phyloP scores from a whole-genome alignment of 2,797 vertebrate genomes.

The Accipiter fasciatus region DNA sequence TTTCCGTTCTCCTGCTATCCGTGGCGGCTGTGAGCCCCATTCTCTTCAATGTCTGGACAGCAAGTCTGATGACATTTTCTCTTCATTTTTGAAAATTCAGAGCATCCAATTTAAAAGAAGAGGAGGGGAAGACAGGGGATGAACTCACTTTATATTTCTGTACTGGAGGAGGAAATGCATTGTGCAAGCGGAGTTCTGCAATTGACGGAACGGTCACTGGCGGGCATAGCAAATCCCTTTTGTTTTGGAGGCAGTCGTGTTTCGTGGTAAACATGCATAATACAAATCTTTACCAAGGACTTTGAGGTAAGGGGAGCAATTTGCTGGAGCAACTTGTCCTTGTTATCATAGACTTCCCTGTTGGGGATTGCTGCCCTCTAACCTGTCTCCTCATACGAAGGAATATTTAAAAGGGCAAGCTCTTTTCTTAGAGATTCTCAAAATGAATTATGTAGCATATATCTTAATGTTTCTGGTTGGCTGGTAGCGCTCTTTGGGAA shows the following conservation, averaged over 20 bases:
- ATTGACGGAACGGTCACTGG: background rate
- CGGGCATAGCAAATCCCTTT: background rate
- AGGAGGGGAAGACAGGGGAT: background rate
- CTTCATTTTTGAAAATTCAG: background rate
- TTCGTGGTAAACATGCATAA: background rate
- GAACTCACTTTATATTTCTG: background rate
- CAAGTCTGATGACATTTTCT: background rate
- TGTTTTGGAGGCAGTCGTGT: background rate
- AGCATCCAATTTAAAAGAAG: background rate
- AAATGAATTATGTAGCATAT: background rate
- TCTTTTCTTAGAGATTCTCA: background rate
- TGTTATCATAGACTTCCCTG: background rate
- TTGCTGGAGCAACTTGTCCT: background rate
- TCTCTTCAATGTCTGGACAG: background rate
- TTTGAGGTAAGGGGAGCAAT: background rate
- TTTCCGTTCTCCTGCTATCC: background rate
- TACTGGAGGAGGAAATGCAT: background rate
- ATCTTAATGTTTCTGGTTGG: constrained; percentile 36
- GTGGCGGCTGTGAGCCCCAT: background rate
- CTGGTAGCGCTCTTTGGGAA: constrained; percentile 46
- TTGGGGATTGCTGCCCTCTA: constrained; percentile 24
- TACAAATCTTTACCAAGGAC: background rate
- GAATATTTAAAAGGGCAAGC: constrained; percentile 1
- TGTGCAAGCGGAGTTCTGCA: background rate
- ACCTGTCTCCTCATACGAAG: background rate